These are phyloP conservation scores for Ceyx melanurus DNA, from an alignment of 2,113 vertebrate species.

Conservation along the genomic window DNA sequence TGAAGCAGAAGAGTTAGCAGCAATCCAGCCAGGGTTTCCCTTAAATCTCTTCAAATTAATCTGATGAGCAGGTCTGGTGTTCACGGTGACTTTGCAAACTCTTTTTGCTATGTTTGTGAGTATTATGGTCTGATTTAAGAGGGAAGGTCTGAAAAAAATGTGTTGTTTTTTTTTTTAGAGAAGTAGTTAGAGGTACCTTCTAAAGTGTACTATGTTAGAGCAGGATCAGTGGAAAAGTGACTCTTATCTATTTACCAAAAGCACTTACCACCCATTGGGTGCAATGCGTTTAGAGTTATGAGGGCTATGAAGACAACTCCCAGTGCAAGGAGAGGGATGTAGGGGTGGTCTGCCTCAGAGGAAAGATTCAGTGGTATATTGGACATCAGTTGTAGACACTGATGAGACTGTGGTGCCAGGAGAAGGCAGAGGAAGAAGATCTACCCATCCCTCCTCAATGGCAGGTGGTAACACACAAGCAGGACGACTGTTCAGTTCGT, in stretches of 20 bases:
- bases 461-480: not conserved
- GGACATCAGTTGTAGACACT: not conserved
- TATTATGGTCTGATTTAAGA: not conserved
- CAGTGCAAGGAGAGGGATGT: not conserved
- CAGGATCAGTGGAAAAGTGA: not conserved
- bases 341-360: not conserved
- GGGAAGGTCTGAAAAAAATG: not conserved
- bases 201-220: not conserved
- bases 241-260: not conserved
- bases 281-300: not conserved
- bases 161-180: not conserved
- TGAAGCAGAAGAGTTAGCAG: not conserved
- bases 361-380: not conserved
- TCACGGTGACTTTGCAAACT: not conserved
- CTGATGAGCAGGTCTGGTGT: not conserved
- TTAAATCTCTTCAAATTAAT: not conserved
- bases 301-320: not conserved
- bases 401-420: not conserved
- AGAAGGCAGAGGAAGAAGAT: not conserved
- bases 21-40: not conserved
- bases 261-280: not conserved
- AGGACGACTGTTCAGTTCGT: not conserved
- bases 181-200: not conserved
- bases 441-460: not conserved
- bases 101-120: not conserved